phyloP scores from a whole-genome alignment of 2,113 vertebrate species.

The Trichechus manatus region DNA sequence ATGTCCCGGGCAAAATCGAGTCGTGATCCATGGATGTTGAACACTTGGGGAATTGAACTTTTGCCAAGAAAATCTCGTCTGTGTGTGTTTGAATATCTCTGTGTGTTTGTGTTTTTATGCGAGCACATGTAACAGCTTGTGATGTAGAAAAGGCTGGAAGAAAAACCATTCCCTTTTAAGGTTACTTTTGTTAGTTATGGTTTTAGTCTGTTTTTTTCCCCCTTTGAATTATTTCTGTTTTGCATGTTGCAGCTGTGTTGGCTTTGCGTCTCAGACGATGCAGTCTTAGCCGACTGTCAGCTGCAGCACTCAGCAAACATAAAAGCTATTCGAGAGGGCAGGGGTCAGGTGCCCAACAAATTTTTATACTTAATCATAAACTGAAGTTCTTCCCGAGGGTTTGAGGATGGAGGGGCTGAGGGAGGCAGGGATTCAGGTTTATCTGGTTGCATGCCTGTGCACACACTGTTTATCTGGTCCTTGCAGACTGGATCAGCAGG shows the following conservation, averaged over 20 bases:
- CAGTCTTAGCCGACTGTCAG: slow-evolving; percentile 4
- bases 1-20: slow-evolving; percentile 59
- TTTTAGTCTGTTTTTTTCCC: background rate
- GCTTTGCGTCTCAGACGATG: background rate
- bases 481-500: background rate
- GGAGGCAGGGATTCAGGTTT: background rate
- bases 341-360: background rate
- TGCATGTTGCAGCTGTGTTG: background rate
- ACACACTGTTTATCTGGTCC: background rate
- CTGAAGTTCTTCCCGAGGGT: background rate
- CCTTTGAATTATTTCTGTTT: background rate
- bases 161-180: slow-evolving; percentile 64
- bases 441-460: background rate
- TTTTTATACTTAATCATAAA: background rate
- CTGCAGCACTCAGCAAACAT: background rate
- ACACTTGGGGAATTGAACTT: slow-evolving; percentile 49
- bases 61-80: background rate
- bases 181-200: background rate
- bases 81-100: background rate
- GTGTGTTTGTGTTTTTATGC: slow-evolving; percentile 35
- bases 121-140: slow-evolving; percentile 40
- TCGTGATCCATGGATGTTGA: background rate
- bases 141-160: slow-evolving; percentile 45
- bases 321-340: slow-evolving; percentile 20
- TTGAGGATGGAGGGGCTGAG: background rate